A percentile compares a stretch with the other conserved stretches of the same genome.
These are phyloP conservation scores for Scaptomyza polygonia DNA, from an alignment of 2,888 invertebrate species.

Conservation along the genomic window DNA sequence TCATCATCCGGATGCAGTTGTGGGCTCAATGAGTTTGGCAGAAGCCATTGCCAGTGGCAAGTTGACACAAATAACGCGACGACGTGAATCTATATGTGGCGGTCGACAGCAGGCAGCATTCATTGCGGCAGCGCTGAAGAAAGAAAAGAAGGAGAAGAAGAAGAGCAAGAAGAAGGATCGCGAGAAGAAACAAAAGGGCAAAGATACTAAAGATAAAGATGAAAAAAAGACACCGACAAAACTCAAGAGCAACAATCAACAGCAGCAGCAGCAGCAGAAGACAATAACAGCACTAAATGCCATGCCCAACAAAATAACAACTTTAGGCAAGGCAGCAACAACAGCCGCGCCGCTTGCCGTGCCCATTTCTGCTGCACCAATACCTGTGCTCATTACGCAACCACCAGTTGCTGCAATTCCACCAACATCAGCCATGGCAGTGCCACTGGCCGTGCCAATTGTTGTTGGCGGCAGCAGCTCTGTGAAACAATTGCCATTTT, in stretches of 20 bases:
- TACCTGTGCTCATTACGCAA: constrained; percentile 69
- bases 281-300: background rate
- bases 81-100: constrained; percentile 73
- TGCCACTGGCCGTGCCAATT: constrained; percentile 10
- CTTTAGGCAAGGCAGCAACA: constrained; percentile 12
- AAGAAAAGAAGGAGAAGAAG: constrained; percentile 70
- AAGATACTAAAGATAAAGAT: constrained; percentile 36
- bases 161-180: constrained; percentile 64
- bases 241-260: constrained; percentile 42
- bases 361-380: constrained; percentile 50
- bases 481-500: constrained; percentile 73
- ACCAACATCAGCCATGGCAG: constrained; percentile 14
- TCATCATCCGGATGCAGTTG: constrained; percentile 35
- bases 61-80: constrained; percentile 60
- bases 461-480: constrained; percentile 11
- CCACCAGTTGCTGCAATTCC: constrained; percentile 33
- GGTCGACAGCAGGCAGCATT: constrained; percentile 63
- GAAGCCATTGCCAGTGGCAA: constrained; percentile 66
- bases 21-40: constrained; percentile 54
- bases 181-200: constrained; percentile 52
- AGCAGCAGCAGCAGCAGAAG: constrained; percentile 24
- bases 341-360: constrained; percentile 13
- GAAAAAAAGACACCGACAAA: constrained; percentile 34
- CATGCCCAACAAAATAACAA: constrained; percentile 10
- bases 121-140: constrained; percentile 61